Conservation (phyloP, 2,797 vertebrate species). For the Smutsia gigantea region DNA sequence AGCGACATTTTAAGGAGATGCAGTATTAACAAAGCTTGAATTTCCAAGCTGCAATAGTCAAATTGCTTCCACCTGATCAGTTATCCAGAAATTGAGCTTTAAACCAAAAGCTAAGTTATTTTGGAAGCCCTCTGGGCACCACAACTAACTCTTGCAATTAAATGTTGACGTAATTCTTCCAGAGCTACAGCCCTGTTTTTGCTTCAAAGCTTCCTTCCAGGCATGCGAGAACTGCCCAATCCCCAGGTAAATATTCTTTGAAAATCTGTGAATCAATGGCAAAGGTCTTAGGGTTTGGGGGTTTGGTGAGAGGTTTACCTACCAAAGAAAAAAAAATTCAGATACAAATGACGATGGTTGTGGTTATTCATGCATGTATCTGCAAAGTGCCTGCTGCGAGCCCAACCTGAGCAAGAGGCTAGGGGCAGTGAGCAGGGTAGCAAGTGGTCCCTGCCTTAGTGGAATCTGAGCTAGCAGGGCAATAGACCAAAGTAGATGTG, state of each 20-base stretch:
- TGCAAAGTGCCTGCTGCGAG: neutral
- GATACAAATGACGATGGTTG: neutral
- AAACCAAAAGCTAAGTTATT: constrained; percentile 53
- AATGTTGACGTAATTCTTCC: constrained; percentile 63
- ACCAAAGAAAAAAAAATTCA: constrained; percentile 30
- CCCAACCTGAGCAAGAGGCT: neutral
- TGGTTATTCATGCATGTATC: neutral
- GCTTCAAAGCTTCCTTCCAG: constrained; percentile 56
- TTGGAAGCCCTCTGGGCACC: constrained; percentile 55
- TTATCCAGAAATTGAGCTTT: constrained; percentile 62
- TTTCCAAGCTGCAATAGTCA: neutral
- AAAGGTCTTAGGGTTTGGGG: neutral
- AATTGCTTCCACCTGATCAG: constrained; percentile 33
- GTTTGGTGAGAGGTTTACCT: neutral
- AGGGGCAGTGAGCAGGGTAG: neutral
- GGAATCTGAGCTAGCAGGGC: neutral
- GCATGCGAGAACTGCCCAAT: neutral
- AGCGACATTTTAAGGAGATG: constrained; percentile 22
- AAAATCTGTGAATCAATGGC: neutral
- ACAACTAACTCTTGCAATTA: constrained; percentile 64
- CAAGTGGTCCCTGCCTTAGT: neutral
- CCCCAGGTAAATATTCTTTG: constrained; percentile 17
- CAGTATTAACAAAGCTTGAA: neutral
- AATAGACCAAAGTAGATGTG: neutral
- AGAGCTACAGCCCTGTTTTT: constrained; percentile 34